A percentile compares a stretch with the other conserved stretches of the same genome.
Conservation (phyloP, 2,888 invertebrate genomes). For the Caenorhabditis sinica region DNA sequence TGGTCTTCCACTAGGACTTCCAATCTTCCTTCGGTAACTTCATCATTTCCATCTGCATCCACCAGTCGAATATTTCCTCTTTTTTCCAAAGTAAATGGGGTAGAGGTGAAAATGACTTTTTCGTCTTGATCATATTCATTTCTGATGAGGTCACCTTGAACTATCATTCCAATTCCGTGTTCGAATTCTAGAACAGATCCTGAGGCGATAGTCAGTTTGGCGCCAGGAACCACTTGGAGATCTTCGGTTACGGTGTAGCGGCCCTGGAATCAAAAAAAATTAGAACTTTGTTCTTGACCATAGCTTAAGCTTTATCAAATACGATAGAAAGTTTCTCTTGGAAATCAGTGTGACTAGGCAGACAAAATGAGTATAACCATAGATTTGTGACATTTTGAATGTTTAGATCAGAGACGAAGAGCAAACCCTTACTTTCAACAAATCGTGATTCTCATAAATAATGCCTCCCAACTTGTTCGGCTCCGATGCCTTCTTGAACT, state of each 20-base stretch:
- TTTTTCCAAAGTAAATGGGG: slow-evolving; percentile 73
- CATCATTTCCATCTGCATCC: slow-evolving; percentile 80
- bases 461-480: slow-evolving; percentile 87
- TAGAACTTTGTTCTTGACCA: background rate
- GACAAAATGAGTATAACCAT: slow-evolving; percentile 8
- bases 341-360: background rate
- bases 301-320: background rate
- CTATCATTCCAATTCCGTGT: slow-evolving; percentile 95
- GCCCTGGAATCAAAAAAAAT: slow-evolving; percentile 86
- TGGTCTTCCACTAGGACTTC: slow-evolving; percentile 90
- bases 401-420: too few species aligned
- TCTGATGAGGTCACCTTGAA: slow-evolving; percentile 85
- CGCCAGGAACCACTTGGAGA: slow-evolving; percentile 95
- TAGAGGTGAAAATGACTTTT: slow-evolving; percentile 79
- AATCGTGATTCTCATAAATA: slow-evolving; percentile 90
- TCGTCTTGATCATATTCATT: slow-evolving; percentile 75
- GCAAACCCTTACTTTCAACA: slow-evolving; percentile 83
- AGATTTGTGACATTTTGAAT: background rate
- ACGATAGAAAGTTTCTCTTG: background rate
- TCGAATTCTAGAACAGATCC: slow-evolving; percentile 93
- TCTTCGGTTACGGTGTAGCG: slow-evolving; percentile 95
- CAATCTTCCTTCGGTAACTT: slow-evolving; percentile 89
- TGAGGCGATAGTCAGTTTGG: slow-evolving; percentile 91
- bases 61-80: slow-evolving; percentile 79
- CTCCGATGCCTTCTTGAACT: slow-evolving; percentile 80